phyloP scores from a whole-genome alignment of 2,113 vertebrate species.

The Paraplagusia blochii region DNA sequence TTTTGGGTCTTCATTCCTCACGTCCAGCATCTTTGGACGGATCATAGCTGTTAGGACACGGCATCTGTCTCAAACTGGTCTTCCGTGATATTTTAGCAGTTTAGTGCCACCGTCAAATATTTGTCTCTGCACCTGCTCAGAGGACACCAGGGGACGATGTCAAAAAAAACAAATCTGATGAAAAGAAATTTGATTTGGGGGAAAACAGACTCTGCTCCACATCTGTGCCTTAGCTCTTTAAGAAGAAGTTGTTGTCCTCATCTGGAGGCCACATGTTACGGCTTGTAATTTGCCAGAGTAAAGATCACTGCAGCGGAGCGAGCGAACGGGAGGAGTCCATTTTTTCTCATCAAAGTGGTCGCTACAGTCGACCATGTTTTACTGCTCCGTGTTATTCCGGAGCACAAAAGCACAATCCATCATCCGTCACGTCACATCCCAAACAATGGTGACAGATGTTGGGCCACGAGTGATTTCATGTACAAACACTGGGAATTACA shows the following conservation, averaged over 20 bases:
- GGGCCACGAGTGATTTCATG: background rate
- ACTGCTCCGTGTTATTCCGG: background rate
- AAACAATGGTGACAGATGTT: conserved; percentile 13
- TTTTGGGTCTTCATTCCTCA: background rate
- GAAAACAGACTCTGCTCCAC: conserved; percentile 1
- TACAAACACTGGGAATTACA: no score
- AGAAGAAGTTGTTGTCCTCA: conserved; percentile 4
- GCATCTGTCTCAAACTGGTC: background rate
- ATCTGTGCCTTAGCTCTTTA: no score
- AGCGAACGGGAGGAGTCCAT: conserved; percentile 10
- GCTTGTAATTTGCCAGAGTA: conserved; percentile 47
- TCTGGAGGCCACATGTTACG: conserved; percentile 36
- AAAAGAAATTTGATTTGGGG: background rate
- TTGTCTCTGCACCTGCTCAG: conserved; percentile 26
- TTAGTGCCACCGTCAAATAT: conserved; percentile 20
- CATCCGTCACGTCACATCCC: conserved; percentile 7
- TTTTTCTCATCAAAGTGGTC: conserved; percentile 16
- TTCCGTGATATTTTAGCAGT: background rate
- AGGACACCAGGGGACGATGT: background rate
- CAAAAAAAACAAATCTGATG: conserved; percentile 7
- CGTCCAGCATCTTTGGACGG: background rate
- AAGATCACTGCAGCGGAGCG: conserved; percentile 9
- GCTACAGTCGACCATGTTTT: conserved; percentile 4
- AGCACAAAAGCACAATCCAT: background rate
- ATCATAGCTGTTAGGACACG: background rate